Conservation (phyloP, 2,888 invertebrate genomes). For the Ganaspis brasiliensis region DNA sequence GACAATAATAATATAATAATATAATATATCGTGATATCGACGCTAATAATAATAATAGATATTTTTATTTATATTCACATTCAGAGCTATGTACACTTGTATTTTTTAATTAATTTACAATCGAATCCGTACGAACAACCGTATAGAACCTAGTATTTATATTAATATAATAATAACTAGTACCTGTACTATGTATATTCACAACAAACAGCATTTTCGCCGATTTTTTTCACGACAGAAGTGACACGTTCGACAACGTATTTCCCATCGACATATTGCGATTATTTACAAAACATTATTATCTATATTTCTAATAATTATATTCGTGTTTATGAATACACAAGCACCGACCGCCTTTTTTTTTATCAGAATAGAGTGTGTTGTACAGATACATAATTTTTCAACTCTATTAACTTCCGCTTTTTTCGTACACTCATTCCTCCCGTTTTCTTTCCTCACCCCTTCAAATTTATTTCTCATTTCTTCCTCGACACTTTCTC, state of each 20-base stretch:
- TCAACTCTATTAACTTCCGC: constrained; percentile 30
- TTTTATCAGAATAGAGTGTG: constrained; percentile 58
- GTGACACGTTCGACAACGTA: constrained; percentile 20
- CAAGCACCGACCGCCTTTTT: constrained; percentile 69
- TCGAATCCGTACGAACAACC: constrained; percentile 76
- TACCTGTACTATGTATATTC: constrained; percentile 74
- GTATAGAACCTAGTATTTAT: constrained; percentile 70
- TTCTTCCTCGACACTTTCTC: constrained; percentile 51
- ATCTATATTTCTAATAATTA: constrained; percentile 63
- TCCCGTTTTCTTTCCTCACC: constrained; percentile 56
- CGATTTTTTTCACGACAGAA: constrained; percentile 47
- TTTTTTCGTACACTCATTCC: constrained; percentile 46
- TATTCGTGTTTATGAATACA: constrained; percentile 72
- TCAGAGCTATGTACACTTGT: constrained; percentile 78
- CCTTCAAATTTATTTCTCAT: constrained; percentile 37
- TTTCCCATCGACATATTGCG: constrained; percentile 58
- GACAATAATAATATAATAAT: constrained; percentile 77
- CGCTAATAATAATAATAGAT: constrained; percentile 69
- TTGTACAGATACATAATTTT: constrained; percentile 44
- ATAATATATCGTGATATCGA: constrained; percentile 44
- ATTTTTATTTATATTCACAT: constrained; percentile 80
- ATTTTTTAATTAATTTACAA: constrained; percentile 77
- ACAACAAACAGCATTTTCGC: constrained; percentile 72
- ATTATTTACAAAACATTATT: constrained; percentile 73
- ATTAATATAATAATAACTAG: constrained; percentile 68